Percentiles rank a stretch among this genome's conserved stretches.
These are phyloP conservation scores for Palythoa grandiflora DNA, from an alignment of 92 coral and sea anemone species.

Conservation along the genomic window DNA sequence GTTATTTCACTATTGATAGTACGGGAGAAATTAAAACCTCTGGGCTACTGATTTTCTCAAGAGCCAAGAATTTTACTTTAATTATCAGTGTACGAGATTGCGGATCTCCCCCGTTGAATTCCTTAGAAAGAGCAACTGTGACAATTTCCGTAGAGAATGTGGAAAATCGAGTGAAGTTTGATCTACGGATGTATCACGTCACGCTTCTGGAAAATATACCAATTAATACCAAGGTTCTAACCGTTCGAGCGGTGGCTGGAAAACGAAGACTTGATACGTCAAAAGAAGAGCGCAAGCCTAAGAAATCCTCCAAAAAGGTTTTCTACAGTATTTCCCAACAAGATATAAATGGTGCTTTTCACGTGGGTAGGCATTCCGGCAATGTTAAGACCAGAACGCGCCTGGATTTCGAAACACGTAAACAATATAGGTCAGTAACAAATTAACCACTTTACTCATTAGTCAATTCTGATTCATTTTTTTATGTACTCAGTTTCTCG, in stretches of 20 bases:
- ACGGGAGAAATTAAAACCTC: slow-evolving; percentile 71
- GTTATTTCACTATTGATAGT: slow-evolving; percentile 73
- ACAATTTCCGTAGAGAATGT: slow-evolving; percentile 57
- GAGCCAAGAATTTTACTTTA: slow-evolving; percentile 61
- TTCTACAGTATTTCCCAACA: slow-evolving; percentile 71
- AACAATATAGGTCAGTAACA: slow-evolving; percentile 69
- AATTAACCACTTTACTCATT: neutral
- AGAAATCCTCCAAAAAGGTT: slow-evolving; percentile 56
- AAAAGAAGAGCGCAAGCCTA: slow-evolving; percentile 49
- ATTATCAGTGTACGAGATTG: slow-evolving; percentile 71
- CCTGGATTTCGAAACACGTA: slow-evolving; percentile 74
- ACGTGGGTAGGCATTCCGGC: slow-evolving; percentile 74
- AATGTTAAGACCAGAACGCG: slow-evolving; percentile 55
- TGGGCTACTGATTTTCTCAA: slow-evolving; percentile 54
- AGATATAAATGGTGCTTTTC: slow-evolving; percentile 50
- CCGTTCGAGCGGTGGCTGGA: slow-evolving; percentile 84
- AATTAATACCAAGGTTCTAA: slow-evolving; percentile 67
- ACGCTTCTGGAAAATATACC: slow-evolving; percentile 75
- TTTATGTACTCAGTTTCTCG: neutral
- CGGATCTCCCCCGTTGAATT: slow-evolving; percentile 73
- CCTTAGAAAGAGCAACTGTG: slow-evolving; percentile 65
- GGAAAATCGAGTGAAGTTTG: slow-evolving; percentile 74
- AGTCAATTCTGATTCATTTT: neutral
- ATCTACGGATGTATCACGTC: slow-evolving; percentile 70
- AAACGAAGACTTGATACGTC: slow-evolving; percentile 32